phyloP scores from a whole-genome alignment of 2,888 invertebrate species.

The Apodemia duryi region DNA sequence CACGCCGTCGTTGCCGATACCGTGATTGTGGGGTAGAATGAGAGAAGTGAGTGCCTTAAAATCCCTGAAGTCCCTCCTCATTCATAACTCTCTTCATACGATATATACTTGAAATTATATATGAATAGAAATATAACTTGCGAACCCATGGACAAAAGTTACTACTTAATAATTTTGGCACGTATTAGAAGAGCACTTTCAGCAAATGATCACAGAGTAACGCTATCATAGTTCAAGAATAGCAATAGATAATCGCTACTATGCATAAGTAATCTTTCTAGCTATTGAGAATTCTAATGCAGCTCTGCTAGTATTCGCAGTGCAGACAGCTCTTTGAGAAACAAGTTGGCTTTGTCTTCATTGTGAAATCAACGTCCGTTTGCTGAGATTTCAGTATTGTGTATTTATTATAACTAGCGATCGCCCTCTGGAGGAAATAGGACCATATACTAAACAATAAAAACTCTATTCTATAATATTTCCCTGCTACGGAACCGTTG shows the following conservation, averaged over 20 bases:
- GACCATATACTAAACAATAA: too few relatives aligned
- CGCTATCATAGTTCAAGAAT: constrained; percentile 5
- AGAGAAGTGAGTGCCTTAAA: too few relatives aligned
- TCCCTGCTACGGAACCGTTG: too few relatives aligned
- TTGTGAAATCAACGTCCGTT: constrained; percentile 1
- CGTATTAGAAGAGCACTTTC: neutral
- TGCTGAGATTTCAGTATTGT: neutral
- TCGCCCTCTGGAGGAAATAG: too few relatives aligned
- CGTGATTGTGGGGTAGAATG: too few relatives aligned
- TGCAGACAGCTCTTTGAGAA: constrained; percentile 10
- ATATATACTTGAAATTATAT: too few relatives aligned
- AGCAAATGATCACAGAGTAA: constrained; percentile 10
- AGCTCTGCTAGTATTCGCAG: neutral
- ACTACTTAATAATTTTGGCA: neutral
- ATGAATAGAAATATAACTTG: too few relatives aligned
- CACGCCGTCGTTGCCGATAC: too few relatives aligned
- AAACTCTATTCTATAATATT: too few relatives aligned
- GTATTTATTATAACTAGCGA: too few relatives aligned
- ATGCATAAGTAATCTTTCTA: constrained; percentile 10
- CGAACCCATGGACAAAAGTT: neutral
- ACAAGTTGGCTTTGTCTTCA: neutral
- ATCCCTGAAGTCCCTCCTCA: too few relatives aligned
- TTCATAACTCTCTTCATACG: too few relatives aligned
- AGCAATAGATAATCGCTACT: constrained; percentile 3
- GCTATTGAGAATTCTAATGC: constrained; percentile 5